Conservation (phyloP, 2,888 invertebrate genomes). For the Ellobium chinense region DNA sequence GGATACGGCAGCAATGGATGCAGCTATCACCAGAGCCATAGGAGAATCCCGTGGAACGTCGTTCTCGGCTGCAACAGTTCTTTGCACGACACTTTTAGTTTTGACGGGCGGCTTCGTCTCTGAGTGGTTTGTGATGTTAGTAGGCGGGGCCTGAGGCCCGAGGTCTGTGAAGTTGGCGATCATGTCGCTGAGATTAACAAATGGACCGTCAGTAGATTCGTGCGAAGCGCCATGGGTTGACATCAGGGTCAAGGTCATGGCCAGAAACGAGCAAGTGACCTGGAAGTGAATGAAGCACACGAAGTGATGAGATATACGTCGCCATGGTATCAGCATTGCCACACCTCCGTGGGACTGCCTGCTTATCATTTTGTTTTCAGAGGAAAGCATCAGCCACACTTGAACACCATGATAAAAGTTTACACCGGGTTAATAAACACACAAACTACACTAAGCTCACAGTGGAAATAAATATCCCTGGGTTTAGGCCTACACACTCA, state of each 20-base stretch:
- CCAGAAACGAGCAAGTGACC: neutral
- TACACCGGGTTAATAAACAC: too few species aligned
- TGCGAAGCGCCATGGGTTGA: neutral
- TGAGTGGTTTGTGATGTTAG: neutral
- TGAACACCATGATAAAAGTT: too few species aligned
- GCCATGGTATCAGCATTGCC: neutral
- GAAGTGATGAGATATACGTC: neutral
- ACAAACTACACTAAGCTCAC: too few species aligned
- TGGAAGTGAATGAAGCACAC: neutral
- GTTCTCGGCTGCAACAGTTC: neutral
- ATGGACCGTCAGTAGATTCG: neutral
- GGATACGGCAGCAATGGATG: slow-evolving; percentile 67
- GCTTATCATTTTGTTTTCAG: neutral
- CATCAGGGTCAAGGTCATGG: neutral
- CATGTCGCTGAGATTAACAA: neutral
- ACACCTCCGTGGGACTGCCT: neutral
- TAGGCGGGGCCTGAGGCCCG: neutral
- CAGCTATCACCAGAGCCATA: slow-evolving; percentile 66
- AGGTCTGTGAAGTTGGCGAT: neutral
- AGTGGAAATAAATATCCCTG: too few species aligned
- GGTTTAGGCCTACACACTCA: too few species aligned
- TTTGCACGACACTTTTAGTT: neutral
- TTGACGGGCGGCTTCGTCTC: neutral
- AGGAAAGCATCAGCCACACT: too few species aligned
- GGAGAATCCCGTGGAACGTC: slow-evolving; percentile 56